Base-by-base conservation (phyloP, 2,797 vertebrate genomes). In the Macroramphosus scolopax region DNA sequence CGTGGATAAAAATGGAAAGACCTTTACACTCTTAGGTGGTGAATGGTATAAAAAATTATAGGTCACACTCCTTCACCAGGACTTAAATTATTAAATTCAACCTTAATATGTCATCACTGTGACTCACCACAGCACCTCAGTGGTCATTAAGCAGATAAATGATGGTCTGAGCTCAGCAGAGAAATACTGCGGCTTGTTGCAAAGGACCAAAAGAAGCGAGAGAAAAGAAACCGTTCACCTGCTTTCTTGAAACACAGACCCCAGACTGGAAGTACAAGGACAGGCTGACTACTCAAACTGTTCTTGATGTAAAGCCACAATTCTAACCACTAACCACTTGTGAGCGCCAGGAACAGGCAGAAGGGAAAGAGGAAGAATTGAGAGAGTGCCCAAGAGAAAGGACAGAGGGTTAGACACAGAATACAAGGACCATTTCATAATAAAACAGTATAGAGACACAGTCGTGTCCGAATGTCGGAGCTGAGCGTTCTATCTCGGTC, bases 121-220 rank as follows among this genome's bases (percentile, higher is more conserved):
- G 73, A 67, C 51, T 75, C 70, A 70, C 72, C 42, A 46, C 75
- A 70, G 56, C 78, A 84, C 60, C 66, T 53, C 56, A 35, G 72
- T 39, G 56, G 52, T 71, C 68, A 73, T 80, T 83, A 81, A 46
- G 56, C 52, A 76, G 75, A 84, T 65, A 72, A 70, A 77, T 72
- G 58, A 68, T 49, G 61, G 69, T 59, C 40, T 28, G 34, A 42
- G 42, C 54, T 41, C 25, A 29, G 72, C 59, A 45, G 35, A 59
- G 42, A 68, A 63, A 72, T 66, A 60, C 76, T 69, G 37, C 65
- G 66, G 37, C 38, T 61, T 68, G 54, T 76, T 74, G 52, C 56
- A 43, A 42, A 47, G 70, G 42, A 63, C 41, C 6, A 60, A 52
- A 67, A 49, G 30, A 61, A 63, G 13, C 9, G 52, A 50, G 22